Conservation (phyloP, 2,113 vertebrate species). For the zebrafish (Danio rerio) region DNA sequence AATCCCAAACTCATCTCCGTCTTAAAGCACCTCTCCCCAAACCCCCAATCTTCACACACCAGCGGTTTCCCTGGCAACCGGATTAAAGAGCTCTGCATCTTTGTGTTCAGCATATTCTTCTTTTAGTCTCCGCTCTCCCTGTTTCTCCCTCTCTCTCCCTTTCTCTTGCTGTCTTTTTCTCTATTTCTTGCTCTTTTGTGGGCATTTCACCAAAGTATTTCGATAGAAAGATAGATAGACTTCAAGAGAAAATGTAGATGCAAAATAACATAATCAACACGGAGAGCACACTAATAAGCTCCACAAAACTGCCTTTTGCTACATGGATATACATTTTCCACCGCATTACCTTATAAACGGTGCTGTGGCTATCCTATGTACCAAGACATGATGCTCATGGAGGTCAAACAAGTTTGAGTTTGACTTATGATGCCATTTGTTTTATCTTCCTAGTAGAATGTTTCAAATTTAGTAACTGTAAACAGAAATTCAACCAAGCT, state of each 20-base stretch:
- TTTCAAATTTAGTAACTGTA: too few relatives aligned
- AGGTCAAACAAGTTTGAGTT: too few relatives aligned
- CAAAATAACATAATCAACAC: background rate
- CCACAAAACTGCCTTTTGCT: background rate
- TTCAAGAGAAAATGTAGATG: background rate
- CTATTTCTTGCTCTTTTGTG: conserved; percentile 20
- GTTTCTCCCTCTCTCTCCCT: background rate
- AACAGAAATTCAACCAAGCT: too few relatives aligned
- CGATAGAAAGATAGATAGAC: background rate
- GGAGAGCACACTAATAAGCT: background rate
- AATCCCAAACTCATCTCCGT: conserved; percentile 40
- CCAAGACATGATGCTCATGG: too few relatives aligned
- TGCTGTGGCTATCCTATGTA: too few relatives aligned
- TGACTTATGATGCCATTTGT: too few relatives aligned
- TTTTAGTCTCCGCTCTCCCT: conserved; percentile 42
- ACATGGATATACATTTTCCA: too few relatives aligned
- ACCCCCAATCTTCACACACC: conserved; percentile 50
- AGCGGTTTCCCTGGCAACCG: conserved; percentile 64
- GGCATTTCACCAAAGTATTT: conserved; percentile 7
- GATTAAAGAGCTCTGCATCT: conserved; percentile 58
- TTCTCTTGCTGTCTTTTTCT: conserved; percentile 14
- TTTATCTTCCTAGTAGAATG: too few relatives aligned
- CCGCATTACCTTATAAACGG: too few relatives aligned
- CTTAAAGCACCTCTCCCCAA: conserved; percentile 46
- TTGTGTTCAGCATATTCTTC: conserved; percentile 59